Percentiles rank a stretch among this genome's conserved stretches.
Evolutionary conservation across 2,113 vertebrate species (phyloP).

Genomic region (Baryphthengus martii): DNA sequence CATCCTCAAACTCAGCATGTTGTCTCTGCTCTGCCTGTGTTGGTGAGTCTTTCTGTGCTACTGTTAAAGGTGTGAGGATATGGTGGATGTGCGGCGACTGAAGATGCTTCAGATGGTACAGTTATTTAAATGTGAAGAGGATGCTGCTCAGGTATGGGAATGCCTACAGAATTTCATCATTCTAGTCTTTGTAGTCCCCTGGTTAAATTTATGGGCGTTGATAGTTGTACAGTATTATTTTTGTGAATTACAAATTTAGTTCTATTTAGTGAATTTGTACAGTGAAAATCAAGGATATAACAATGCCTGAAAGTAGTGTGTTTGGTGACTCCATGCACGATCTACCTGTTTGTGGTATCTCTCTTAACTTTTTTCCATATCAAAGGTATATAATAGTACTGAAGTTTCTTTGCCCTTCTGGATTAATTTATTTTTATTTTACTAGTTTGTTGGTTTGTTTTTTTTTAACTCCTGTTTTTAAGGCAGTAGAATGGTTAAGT

Average conservation of each 20-base stretch:
- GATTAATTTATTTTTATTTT: not conserved
- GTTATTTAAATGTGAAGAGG: conserved; percentile 98
- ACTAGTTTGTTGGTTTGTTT: too few species aligned
- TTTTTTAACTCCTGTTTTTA: not conserved
- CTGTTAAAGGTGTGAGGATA: conserved; percentile 85
- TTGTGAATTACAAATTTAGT: not conserved
- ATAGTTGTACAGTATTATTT: not conserved
- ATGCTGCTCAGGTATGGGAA: conserved; percentile 84
- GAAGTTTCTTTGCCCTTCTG: not conserved
- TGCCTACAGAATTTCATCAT: not conserved
- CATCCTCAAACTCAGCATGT: not conserved
- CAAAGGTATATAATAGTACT: not conserved
- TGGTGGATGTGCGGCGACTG: conserved; percentile 90
- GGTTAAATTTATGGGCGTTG: not conserved
- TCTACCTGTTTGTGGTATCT: not conserved
- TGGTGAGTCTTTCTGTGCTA: not conserved
- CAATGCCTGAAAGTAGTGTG: not conserved
- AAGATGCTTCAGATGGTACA: conserved; percentile 99
- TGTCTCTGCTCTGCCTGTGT: not conserved
- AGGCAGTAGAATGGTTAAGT: conserved; percentile 96
- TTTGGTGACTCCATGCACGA: not conserved
- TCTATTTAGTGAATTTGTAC: not conserved
- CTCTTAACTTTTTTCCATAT: not conserved
- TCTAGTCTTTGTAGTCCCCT: not conserved
- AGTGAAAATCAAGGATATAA: not conserved